These are phyloP conservation scores for Ophioninae sp. DNA, from an alignment of 2,888 invertebrate species.

Conservation along the genomic window DNA sequence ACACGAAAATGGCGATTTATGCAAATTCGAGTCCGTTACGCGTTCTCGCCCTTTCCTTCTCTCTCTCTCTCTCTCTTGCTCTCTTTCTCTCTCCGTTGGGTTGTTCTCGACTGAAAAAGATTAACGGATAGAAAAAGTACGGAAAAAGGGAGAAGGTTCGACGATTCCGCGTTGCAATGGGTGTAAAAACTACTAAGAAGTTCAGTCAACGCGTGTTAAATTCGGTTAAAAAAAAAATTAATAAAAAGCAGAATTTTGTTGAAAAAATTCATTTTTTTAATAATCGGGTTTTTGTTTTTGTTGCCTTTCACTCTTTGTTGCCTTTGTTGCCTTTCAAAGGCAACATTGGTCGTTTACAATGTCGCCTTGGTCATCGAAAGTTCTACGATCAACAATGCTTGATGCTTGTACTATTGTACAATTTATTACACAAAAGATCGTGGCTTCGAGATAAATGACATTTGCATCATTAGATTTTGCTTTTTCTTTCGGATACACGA, in stretches of 20 bases:
- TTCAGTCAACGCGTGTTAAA: conserved; percentile 20
- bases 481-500: no score
- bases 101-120: conserved; percentile 51
- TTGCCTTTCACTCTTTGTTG: no score
- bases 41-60: conserved; percentile 44
- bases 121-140: conserved; percentile 58
- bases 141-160: conserved; percentile 44
- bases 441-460: no score
- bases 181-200: conserved; percentile 35
- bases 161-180: conserved; percentile 63
- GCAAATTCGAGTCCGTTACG: conserved; percentile 74
- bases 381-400: no score
- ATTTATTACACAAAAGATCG: no score
- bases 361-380: no score
- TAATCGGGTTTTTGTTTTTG: no score
- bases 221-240: background rate
- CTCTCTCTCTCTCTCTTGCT: conserved; percentile 34
- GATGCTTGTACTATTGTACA: no score
- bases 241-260: background rate
- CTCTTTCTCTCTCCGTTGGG: conserved; percentile 10
- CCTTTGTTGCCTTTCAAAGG: no score
- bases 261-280: no score
- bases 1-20: conserved; percentile 78
- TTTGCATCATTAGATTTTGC: no score
- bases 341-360: no score